Base-by-base conservation (phyloP, 2,113 vertebrate genomes). In the Stigmatopora nigra region DNA sequence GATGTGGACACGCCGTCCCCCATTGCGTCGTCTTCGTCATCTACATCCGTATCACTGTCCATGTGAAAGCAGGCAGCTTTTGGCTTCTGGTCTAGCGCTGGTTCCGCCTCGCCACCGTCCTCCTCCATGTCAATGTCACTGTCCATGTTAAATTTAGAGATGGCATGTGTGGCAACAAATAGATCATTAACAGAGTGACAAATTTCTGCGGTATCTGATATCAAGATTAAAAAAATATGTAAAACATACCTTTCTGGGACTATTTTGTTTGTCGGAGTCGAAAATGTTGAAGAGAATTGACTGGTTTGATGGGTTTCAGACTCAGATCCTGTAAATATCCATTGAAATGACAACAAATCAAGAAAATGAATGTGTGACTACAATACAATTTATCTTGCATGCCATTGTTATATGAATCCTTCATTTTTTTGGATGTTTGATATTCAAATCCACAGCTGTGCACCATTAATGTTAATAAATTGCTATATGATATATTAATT, bases 221-320 rank as follows among this genome's bases (percentile, higher is more conserved):
- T 19, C 48, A 5, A 53, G 20, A 53, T 19, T 31, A 2, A 0
- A 25, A 62, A 49, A 51, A 58, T 57, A n/a, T 8, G 0, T 58
- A 41, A 53, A 55, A 25, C 25, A 55, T 88, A 91, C 91, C 91
- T 92, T 75, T 91, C 90, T 64, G 85, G 90, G 69, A 92, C 70
- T 0, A 83, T 52, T 71, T 78, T 84, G 79, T 72, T 84, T 67
- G 68, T 49, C 0, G 90, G 88, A 77, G 85, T 89, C 68, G 87
- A 56, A 64, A 90, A 88, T 47, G 81, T 76, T 20, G 88, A 89
- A 65, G 81, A 83, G 10, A 19, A 80, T 12, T 80, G 82, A 72
- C 78, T 84, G n/a, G 78, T 80, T 57, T 76, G 72, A 56, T 72
- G 72, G 3, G 86, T 89, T 13, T 82, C 82, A 2, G 82, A 88